phyloP scores from a whole-genome alignment of 2,113 vertebrate species.

The Myocastor coypus region DNA sequence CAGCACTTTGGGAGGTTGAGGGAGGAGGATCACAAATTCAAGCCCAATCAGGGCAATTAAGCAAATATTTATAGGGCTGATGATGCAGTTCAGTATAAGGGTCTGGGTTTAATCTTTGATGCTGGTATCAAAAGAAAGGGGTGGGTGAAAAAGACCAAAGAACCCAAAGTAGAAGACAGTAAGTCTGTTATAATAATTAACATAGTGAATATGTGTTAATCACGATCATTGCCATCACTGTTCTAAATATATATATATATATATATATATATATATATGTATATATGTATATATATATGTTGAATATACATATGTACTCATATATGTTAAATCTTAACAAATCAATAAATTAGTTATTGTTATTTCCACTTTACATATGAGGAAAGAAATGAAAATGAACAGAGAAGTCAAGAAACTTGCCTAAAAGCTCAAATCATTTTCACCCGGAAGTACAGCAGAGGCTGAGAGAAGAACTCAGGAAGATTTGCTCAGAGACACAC shows the following conservation, averaged over 20 bases:
- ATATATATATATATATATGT: not conserved
- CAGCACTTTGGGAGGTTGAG: not conserved
- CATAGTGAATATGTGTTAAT: not conserved
- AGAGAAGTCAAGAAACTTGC: constrained; percentile 17
- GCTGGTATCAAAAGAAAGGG: not conserved
- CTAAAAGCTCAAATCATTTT: not conserved
- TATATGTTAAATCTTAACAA: not conserved
- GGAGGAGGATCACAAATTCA: not conserved
- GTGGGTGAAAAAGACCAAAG: not conserved
- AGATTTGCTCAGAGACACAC: not conserved
- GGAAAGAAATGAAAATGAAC: not conserved
- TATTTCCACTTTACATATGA: not conserved
- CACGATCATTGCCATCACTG: not conserved
- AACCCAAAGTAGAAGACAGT: not conserved
- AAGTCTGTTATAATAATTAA: not conserved
- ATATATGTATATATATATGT: not conserved
- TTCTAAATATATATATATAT: not conserved
- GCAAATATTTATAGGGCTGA: not conserved
- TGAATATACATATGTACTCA: no score
- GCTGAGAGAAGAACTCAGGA: not conserved
- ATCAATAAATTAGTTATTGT: not conserved
- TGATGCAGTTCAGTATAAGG: not conserved
- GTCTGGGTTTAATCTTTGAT: not conserved
- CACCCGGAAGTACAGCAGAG: not conserved
- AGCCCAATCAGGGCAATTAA: not conserved